A percentile compares a stretch with the other conserved stretches of the same genome.
Evolutionary conservation across 2,888 invertebrate genomes (phyloP).

Genomic region (Chironomus tentans): DNA sequence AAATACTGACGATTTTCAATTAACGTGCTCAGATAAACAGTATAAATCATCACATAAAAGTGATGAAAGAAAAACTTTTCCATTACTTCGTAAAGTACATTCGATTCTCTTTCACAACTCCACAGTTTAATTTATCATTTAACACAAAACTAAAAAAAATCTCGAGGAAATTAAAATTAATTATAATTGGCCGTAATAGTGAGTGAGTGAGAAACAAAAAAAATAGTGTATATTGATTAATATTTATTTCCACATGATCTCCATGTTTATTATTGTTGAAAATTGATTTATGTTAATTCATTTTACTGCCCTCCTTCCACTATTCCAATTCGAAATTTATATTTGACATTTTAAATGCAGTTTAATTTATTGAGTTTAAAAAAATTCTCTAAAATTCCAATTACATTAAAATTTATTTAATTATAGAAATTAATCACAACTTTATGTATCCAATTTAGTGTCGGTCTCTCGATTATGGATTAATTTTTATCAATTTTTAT

Average conservation of each 20-base stretch:
- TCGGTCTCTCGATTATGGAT: too few relatives aligned
- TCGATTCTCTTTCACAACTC: conserved; percentile 30
- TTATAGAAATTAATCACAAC: too few relatives aligned
- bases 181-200: background rate
- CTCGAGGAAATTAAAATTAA: background rate
- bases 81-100: conserved; percentile 33
- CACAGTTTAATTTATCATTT: conserved; percentile 7
- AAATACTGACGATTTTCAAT: conserved; percentile 67
- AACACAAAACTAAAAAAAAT: background rate
- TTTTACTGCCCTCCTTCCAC: background rate
- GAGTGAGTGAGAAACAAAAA: background rate
- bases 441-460: too few relatives aligned
- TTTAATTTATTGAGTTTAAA: too few relatives aligned
- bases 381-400: too few relatives aligned
- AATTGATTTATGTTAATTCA: background rate
- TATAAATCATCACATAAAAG: conserved; percentile 5
- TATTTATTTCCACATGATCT: conserved; percentile 24
- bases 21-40: conserved; percentile 43
- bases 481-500: too few relatives aligned
- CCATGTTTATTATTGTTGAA: background rate
- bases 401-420: too few relatives aligned
- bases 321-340: background rate
- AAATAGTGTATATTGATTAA: background rate
- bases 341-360: background rate
- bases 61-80: conserved; percentile 32